Evolutionary conservation across 2,797 vertebrate species (phyloP), one percentile per base, ranked within the genome.

Genomic region (Ctenosaura bakeri): DNA sequence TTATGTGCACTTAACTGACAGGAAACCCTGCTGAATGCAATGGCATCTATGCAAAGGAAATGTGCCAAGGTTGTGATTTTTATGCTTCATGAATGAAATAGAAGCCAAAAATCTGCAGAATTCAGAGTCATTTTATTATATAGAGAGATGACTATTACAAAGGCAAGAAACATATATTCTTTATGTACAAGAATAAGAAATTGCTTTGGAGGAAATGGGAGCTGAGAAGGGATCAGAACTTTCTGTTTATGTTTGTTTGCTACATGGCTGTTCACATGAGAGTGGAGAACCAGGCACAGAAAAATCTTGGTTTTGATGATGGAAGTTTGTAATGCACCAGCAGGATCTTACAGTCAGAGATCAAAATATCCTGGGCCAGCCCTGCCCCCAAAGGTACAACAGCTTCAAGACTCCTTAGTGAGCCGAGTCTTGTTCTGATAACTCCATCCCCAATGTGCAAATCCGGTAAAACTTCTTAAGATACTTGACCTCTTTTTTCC

Each of bases 361-460:
- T 10, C 8, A 38, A 66, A 46, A 42, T 77, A 46, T 22, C 38
- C 26, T 77, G 38, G 22, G 18, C 38, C 38, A 77, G 20, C 9
- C 38, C 8, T 77, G 38, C 74, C 3, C 10, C n/a, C 52, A 73
- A 46, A 13, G 66, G 74, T 26, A n/a, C 73, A 29, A 32, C 3
- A 56, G 26, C 13, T 56, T 71, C 26, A 59, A 74, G 54, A 46
- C 14, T 73, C 35, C 10, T 18, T 62, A 2, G 32, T 54, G 69
- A 38, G 42, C 46, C 32, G 38, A 74, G 38, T 62, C 80, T 88
- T 64, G 62, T 56, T 88, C 78, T 81, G 87, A 73, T 81, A 81
- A 71, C 20, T 46, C 14, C 52, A 9, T 32, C 66, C 9, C 6
- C 52, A 42, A 88, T 38, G 32, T 42, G 77, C 50, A 73, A 52